Conservation (phyloP, 2,113 vertebrate genomes). For the Chloroceryle aenea region DNA sequence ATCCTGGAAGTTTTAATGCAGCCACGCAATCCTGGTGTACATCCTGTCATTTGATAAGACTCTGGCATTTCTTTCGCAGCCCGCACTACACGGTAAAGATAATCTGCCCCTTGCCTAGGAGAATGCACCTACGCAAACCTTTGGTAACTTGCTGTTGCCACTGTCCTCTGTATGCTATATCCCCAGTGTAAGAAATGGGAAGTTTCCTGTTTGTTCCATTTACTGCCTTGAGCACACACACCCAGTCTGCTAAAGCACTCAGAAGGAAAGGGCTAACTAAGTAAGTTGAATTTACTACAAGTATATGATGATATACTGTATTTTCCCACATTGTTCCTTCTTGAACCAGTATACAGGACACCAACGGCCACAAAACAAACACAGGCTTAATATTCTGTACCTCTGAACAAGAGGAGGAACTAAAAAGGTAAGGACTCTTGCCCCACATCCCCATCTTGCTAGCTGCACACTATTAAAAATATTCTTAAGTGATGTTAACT, state of each 20-base stretch:
- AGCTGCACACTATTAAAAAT: not conserved
- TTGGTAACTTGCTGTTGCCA: not conserved
- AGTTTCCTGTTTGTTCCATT: not conserved
- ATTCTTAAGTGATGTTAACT: not conserved
- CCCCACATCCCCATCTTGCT: not conserved
- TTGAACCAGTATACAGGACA: not conserved
- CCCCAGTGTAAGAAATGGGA: not conserved
- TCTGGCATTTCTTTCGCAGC: not conserved
- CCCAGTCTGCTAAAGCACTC: not conserved
- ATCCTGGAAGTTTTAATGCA: not conserved
- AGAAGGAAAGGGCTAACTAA: not conserved
- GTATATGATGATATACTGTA: rapidly evolving
- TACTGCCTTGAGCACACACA: not conserved
- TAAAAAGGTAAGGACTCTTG: not conserved
- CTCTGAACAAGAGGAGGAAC: not conserved
- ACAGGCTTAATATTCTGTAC: not conserved
- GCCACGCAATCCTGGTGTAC: not conserved
- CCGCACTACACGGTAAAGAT: not conserved
- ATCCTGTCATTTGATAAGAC: not conserved
- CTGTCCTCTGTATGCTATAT: not conserved
- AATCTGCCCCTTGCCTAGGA: not conserved
- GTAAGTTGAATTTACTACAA: not conserved
- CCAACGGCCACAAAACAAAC: not conserved
- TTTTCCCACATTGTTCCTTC: not conserved
- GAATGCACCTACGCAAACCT: not conserved